Conservation (phyloP, 2,888 invertebrate species). For the Pelosia muscerda region DNA sequence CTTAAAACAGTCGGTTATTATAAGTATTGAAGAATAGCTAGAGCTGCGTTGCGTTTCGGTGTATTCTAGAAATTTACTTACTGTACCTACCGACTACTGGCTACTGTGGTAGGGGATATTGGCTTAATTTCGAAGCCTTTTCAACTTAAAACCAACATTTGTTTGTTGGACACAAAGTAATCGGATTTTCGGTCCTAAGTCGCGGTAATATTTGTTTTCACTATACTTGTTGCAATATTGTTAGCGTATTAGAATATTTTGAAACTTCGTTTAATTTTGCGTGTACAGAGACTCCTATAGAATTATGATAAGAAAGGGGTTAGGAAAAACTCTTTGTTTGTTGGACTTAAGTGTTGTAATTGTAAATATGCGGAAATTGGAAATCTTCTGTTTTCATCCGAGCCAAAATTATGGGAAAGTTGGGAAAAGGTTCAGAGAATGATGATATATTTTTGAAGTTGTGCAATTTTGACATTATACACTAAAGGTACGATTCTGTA, state of each 20-base stretch:
- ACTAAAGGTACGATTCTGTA: too few relatives aligned
- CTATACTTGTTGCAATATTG: constrained; percentile 24
- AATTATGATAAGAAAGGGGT: not conserved
- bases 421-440: too few relatives aligned
- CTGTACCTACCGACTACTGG: not conserved
- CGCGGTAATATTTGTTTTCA: constrained; percentile 31
- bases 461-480: too few relatives aligned
- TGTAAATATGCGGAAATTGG: not conserved
- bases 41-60: not conserved
- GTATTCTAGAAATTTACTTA: not conserved
- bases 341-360: not conserved
- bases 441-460: too few relatives aligned
- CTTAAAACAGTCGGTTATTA: not conserved
- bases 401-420: too few relatives aligned
- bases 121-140: constrained; percentile 15
- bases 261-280: too few relatives aligned
- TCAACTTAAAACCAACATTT: constrained; percentile 26
- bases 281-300: not conserved
- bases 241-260: not conserved
- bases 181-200: constrained; percentile 41
- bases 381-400: too few relatives aligned
- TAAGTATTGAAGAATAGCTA: too few relatives aligned
- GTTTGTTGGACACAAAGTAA: constrained; percentile 37
- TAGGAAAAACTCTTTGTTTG: not conserved
- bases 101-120: not conserved